Evolutionary conservation across 2,113 vertebrate genomes (phyloP), one percentile per base, ranked within the genome.

Genomic region (Hippocampus mohnikei): DNA sequence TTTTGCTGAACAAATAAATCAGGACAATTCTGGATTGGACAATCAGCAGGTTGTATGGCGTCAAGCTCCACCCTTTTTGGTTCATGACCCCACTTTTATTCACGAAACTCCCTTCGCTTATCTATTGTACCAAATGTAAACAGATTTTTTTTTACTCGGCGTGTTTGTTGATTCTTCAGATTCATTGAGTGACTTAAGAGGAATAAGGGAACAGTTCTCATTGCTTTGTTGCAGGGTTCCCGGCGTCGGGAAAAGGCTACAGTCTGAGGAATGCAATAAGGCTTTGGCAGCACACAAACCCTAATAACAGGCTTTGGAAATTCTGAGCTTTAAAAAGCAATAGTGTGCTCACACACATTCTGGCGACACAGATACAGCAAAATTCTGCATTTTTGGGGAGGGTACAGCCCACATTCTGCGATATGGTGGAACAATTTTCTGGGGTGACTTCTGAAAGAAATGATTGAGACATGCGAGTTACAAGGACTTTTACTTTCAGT

Each of bases 241-340:
- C 41, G 70, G 85, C 69, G 67, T 75, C 25, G 71, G 58, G 55
- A 75, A 53, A 83, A 69, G 76, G 13, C 84, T 81, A 67, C 76
- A 82, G 87, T 80, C 80, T 67, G 29, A 83, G 88, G 82, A 90
- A 91, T 90, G 88, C 11, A 75, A 70, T 65, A 81, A 91, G 81
- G 85, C 88, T 88, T 89, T 90, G 86, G 87, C 87, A 89, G 81
- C 76, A 86, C 77, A 72, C 64, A 79, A 76, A 75, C 74, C 84
- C 74, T 91, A 91, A 92, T 93, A 78, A 89, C 78, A 90, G 88
- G 88, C 83, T 89, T 92, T 87, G 86, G 81, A 91, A 93, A 94
- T 88, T 83, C 88, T 76, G 88, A 87, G 89, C 88, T 93, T 93
- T 93, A 94, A 94, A 96, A 95, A 95, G 91, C 91, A 81, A 78